phyloP scores from a whole-genome alignment of 1,140 invertebrate species.

The Geopemphigus sp. region DNA sequence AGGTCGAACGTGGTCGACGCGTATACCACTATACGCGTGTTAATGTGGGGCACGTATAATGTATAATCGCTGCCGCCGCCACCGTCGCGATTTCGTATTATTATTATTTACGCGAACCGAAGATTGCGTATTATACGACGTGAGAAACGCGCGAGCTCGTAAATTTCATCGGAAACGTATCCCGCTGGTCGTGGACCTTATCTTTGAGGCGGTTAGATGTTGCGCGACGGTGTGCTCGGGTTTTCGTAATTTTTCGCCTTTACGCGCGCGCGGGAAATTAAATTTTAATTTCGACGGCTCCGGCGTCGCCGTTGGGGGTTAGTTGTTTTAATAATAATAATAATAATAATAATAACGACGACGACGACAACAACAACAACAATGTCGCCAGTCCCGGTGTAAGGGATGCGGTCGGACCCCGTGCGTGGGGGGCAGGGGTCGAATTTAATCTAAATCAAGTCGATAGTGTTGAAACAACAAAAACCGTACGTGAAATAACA shows the following conservation, averaged over 20 bases:
- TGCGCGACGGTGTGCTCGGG: no score
- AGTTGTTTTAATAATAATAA: conserved; percentile 33
- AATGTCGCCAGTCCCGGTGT: background rate
- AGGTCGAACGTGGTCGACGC: no score
- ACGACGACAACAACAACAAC: no score
- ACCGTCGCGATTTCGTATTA: background rate
- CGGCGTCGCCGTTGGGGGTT: background rate
- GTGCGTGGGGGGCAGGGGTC: background rate
- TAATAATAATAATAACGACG: no score
- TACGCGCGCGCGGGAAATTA: conserved; percentile 20
- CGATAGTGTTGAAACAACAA: background rate
- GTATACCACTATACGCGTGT: no score
- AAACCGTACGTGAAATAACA: conserved; percentile 11
- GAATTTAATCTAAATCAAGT: conserved; percentile 41
- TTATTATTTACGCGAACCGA: conserved; percentile 30
- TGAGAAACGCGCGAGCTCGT: background rate
- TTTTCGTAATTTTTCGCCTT: background rate
- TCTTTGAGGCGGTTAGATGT: background rate
- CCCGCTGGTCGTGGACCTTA: conserved; percentile 17
- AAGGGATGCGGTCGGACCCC: background rate
- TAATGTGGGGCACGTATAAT: no score
- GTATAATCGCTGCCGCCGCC: no score
- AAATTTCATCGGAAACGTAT: conserved; percentile 30
- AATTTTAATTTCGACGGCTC: conserved; percentile 23
- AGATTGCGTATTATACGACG: conserved; percentile 2